Percentiles rank a stretch among this genome's conserved stretches.
Conservation (phyloP, 2,113 vertebrate species). For the Tor tambroides region DNA sequence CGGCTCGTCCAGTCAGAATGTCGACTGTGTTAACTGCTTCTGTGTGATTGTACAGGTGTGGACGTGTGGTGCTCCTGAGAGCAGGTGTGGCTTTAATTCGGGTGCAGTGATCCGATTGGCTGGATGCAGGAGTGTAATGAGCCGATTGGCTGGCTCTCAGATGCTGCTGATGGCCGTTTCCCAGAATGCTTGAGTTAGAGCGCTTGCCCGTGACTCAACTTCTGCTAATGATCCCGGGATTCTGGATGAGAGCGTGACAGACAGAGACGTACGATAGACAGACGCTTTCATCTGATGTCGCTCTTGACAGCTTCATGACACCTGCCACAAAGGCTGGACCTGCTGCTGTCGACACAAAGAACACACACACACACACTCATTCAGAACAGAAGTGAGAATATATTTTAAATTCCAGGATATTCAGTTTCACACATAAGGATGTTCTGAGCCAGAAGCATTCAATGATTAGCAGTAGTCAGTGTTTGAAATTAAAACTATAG, state of each 20-base stretch:
- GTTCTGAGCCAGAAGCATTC: too few relatives aligned
- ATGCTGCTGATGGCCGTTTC: constrained; percentile 47
- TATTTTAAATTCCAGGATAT: background rate
- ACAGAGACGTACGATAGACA: background rate
- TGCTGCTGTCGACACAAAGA: background rate
- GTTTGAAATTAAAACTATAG: too few relatives aligned
- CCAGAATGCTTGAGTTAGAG: constrained; percentile 43
- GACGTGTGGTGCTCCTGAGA: background rate
- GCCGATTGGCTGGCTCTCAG: constrained; percentile 37
- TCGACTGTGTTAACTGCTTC: background rate
- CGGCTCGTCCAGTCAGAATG: too few relatives aligned
- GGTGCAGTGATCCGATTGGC: background rate
- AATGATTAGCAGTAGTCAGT: too few relatives aligned
- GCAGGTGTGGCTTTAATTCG: background rate
- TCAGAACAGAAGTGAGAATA: background rate
- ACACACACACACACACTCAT: background rate
- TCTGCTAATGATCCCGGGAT: constrained; percentile 48
- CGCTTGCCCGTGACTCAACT: constrained; percentile 48
- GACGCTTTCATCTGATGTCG: background rate
- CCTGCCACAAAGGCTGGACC: background rate
- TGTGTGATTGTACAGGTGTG: background rate
- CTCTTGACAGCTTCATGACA: background rate
- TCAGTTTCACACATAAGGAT: too few relatives aligned
- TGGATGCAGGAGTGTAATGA: background rate
- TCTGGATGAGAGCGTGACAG: background rate